phyloP scores from a whole-genome alignment of 2,888 invertebrate genomes.

The Ophraella communa region DNA sequence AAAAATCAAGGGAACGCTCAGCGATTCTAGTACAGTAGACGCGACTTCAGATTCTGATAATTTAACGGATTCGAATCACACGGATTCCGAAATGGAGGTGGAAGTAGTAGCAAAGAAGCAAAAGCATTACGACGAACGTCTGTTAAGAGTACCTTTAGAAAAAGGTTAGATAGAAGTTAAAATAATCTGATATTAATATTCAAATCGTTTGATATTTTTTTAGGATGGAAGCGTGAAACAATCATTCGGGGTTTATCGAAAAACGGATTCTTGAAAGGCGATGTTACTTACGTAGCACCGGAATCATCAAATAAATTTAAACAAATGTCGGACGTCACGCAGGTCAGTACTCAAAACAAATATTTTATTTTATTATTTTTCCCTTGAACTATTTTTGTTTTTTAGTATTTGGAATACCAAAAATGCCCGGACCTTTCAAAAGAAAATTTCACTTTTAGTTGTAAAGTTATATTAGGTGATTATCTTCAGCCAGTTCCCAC shows the following conservation, averaged over 20 bases:
- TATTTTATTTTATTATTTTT: too few species aligned
- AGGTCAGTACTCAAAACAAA: too few species aligned
- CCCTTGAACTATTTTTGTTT: too few species aligned
- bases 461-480: slow-evolving; percentile 87
- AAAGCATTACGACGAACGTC: slow-evolving; percentile 65
- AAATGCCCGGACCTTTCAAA: slow-evolving; percentile 71
- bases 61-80: slow-evolving; percentile 66
- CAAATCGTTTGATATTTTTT: slow-evolving; percentile 10
- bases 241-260: slow-evolving; percentile 86
- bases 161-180: too few species aligned
- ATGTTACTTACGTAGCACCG: slow-evolving; percentile 86
- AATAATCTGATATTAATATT: too few species aligned
- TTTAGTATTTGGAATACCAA: slow-evolving; percentile 76
- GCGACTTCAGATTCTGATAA: slow-evolving; percentile 68
- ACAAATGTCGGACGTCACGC: slow-evolving; percentile 69
- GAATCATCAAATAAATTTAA: slow-evolving; percentile 67
- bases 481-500: slow-evolving; percentile 81
- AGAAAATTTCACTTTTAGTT: slow-evolving; percentile 93
- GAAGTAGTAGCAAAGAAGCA: slow-evolving; percentile 58
- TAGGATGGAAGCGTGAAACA: slow-evolving; percentile 93
- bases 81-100: slow-evolving; percentile 65
- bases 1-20: slow-evolving; percentile 65
- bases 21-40: slow-evolving; percentile 65
- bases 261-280: slow-evolving; percentile 88
- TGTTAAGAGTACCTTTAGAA: slow-evolving; percentile 70